Percentiles rank a stretch among this genome's conserved stretches.
These are phyloP conservation scores for Thymelicus lineola DNA, from an alignment of 2,888 invertebrate genomes.

Conservation along the genomic window DNA sequence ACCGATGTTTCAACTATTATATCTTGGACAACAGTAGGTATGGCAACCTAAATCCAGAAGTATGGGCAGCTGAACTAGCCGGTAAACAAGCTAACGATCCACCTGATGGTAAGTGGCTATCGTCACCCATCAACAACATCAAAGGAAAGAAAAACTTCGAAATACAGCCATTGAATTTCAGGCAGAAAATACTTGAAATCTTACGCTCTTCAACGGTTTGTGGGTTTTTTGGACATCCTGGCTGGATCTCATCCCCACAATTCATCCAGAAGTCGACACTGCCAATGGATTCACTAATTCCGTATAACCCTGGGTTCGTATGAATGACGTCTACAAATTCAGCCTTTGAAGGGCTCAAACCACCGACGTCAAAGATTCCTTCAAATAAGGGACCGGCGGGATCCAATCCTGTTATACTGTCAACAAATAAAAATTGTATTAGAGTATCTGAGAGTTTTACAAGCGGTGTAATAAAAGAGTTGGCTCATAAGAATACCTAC, in stretches of 20 bases:
- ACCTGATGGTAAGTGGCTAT: too few relatives aligned
- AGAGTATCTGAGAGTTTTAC: too few relatives aligned
- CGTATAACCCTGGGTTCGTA: slow-evolving; percentile 85
- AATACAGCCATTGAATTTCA: too few relatives aligned
- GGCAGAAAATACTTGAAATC: background rate
- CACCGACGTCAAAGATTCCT: slow-evolving; percentile 28
- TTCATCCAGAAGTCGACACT: slow-evolving; percentile 86
- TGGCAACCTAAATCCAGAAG: too few relatives aligned
- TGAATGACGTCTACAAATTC: slow-evolving; percentile 87
- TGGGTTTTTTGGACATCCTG: slow-evolving; percentile 75
- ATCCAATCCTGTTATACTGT: slow-evolving; percentile 85
- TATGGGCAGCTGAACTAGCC: too few relatives aligned
- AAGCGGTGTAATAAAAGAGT: too few relatives aligned
- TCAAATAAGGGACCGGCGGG: slow-evolving; percentile 83
- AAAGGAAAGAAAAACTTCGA: too few relatives aligned
- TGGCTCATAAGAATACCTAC: too few relatives aligned
- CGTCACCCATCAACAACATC: too few relatives aligned
- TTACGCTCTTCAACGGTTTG: background rate
- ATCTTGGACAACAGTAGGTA: too few relatives aligned
- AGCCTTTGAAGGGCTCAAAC: slow-evolving; percentile 76
- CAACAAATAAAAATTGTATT: background rate
- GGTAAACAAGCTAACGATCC: too few relatives aligned
- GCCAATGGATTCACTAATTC: slow-evolving; percentile 74
- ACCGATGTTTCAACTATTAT: too few relatives aligned
- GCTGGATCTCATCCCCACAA: slow-evolving; percentile 69